Evolutionary conservation across 2,113 vertebrate genomes (phyloP).

Genomic region (Mus pahari): DNA sequence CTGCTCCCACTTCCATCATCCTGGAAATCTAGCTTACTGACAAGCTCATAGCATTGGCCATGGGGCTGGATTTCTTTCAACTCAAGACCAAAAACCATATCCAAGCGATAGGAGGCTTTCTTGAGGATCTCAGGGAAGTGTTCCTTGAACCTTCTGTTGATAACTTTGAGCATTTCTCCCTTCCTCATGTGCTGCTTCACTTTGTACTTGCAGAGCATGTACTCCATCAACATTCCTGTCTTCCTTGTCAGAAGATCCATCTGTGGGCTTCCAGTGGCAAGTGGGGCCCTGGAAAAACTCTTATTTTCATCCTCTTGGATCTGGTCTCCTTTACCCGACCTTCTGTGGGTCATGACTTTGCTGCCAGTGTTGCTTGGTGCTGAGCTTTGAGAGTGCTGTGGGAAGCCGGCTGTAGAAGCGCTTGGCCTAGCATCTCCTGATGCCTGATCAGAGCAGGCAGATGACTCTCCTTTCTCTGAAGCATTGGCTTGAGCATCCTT

Average conservation of each 20-base stretch:
- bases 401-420: not conserved
- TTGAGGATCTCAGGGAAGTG: constrained; percentile 39
- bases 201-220: constrained; percentile 14
- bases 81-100: constrained; percentile 40
- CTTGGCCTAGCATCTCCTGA: not conserved
- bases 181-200: not conserved
- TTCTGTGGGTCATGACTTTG: rapidly evolving
- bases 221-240: not conserved
- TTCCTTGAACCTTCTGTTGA: constrained; percentile 3
- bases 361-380: not conserved
- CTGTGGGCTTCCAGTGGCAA: not conserved
- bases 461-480: not conserved
- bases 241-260: not conserved
- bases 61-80: constrained; percentile 5
- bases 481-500: not conserved
- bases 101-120: not conserved
- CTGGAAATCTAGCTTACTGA: not conserved
- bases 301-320: rapidly evolving
- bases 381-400: not conserved
- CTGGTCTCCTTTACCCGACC: not conserved
- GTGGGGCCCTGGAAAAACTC: not conserved
- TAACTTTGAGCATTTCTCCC: not conserved
- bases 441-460: not conserved
- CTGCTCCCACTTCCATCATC: rapidly evolving
- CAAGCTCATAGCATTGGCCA: not conserved